Base-by-base conservation (phyloP, 2,113 vertebrate species). In the Lepisosteus osseus region DNA sequence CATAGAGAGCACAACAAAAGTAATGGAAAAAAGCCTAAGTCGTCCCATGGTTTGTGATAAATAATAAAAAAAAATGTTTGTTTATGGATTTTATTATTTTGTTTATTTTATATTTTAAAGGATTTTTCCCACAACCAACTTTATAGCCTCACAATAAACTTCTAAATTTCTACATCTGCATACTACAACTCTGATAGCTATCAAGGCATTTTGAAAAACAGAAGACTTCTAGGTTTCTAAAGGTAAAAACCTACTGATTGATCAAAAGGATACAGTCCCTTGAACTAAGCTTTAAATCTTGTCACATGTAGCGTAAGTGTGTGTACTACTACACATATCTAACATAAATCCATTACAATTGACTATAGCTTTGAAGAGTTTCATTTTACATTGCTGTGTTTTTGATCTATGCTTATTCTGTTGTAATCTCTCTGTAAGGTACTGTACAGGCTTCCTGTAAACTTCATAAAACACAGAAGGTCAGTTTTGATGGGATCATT, bases 351-450 rank as follows among this genome's bases (percentile, higher is more conserved):
- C 45, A 73, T 69, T 77, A 85, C 79, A 79, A 82, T 78, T 71
- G 78, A 69, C 68, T 57, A 54, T 15, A 65, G 67, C 64, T 71
- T 44, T 64, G n/a, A 62, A 65, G 78, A 76, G 78, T 78, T 86
- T 79, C 72, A 75, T 78, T 75, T 86, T 86, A 86, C 83, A 84
- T 85, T 75, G 81, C 74, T 82, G 80, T 78, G 81, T 78, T 76
- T 72, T 80, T 87, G 87, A 90, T 92, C 83, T 84, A 77, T 75
- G 54, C 55, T 87, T 90, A 91, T 90, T 78, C 84, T 89, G 80
- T 78, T 87, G 78, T 92, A 92, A 90, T 89, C 87, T 89, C 85
- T 79, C 69, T 72, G 83, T 91, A 90, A 91, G 72, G 79, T 75
- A 1, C 29, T 29, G 29, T 29, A 86, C 84, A 79, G 82, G 79